Conservation (phyloP, 2,888 invertebrate genomes). For the Tenthredo mesomela region DNA sequence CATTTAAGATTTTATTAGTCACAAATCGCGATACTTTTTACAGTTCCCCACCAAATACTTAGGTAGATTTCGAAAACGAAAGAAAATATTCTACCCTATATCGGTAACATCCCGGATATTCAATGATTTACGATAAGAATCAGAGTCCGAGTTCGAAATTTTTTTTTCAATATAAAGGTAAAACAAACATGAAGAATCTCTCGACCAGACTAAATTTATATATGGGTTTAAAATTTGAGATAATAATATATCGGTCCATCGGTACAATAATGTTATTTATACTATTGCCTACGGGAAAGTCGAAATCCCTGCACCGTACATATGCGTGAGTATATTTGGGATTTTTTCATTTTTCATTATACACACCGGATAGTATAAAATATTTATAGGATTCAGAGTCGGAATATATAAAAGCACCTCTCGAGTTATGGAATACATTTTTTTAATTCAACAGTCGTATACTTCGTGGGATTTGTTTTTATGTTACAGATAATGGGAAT, state of each 20-base stretch:
- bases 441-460: no score
- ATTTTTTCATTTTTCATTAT: neutral
- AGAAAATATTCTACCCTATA: neutral
- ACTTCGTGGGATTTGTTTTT: neutral
- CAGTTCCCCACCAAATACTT: neutral
- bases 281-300: neutral
- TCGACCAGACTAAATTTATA: neutral
- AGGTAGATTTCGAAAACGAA: neutral
- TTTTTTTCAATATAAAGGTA: neutral
- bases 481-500: neutral
- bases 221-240: neutral
- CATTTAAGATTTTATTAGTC: neutral
- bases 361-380: neutral
- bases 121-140: neutral
- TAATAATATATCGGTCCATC: slow-evolving; percentile 3
- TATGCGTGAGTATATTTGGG: neutral
- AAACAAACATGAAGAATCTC: neutral
- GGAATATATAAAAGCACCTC: neutral
- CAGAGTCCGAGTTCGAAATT: neutral
- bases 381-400: neutral
- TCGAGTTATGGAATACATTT: no score
- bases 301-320: neutral
- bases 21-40: neutral
- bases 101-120: neutral
- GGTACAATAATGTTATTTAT: neutral